Evolutionary conservation across 2,113 vertebrate species (phyloP), one percentile per base, ranked within the genome.

Genomic region (Cnemophilus loriae): DNA sequence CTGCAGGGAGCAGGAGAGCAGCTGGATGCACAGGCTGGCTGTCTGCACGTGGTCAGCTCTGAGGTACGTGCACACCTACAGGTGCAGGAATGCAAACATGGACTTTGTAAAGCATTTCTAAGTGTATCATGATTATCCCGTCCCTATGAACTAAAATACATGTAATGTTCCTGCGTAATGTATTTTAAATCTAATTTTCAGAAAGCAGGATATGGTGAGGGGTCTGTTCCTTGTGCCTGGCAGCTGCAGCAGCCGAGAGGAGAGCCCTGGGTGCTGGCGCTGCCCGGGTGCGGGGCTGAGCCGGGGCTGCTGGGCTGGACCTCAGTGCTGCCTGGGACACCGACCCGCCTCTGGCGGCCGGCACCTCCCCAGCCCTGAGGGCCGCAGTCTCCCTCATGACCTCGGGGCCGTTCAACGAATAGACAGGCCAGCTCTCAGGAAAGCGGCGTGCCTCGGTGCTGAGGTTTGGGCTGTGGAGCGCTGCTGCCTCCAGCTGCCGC

Each of bases 241-340:
- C 9, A 39, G 21, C 50, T 16, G 39, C 8, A 1, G 3, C 19
- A 39, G 55, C 19, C 0, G 2, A 5, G 46, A 21, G 56, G 10
- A 0, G 7, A 55, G 2, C 30, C 27, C 61, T 0, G 7, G 37
- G 1, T 6, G 3, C 12, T 0, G 1, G 1, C 2, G 2, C 24
- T 7, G 18, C 50, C 1, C 0, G 3, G 1, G 16, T 11, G 44
- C n/a, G 46, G 32, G 2, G 7, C 2, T 0, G 39, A 22, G 24
- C 37, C 3, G 24, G n/a, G 5, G 26, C 3, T 3, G 7, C 35
- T 3, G 5, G 53, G 63, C 55, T 20, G 63, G 37, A 16, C 55
- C 2, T 4, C 46, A 30, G 65, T 1, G 6, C 47, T 46, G 57
- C 56, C 50, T 2, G 81, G 35, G 52, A 10, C 8, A 6, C 35